These are phyloP conservation scores for Drosophila nigricruria DNA, from an alignment of 2,888 invertebrate species.

Conservation along the genomic window DNA sequence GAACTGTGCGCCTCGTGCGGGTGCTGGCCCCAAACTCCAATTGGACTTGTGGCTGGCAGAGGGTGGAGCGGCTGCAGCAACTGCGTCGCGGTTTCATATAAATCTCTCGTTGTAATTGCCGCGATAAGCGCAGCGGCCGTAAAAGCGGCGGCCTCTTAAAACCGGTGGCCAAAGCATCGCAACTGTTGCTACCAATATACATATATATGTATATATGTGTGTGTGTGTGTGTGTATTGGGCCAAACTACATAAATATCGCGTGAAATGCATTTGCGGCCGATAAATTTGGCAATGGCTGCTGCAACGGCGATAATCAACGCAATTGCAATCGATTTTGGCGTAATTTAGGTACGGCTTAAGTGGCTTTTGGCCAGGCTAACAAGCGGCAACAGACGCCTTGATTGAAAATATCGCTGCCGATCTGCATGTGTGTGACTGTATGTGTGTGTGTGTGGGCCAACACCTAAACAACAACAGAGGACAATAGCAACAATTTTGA, in stretches of 20 bases:
- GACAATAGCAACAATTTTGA: slow-evolving; percentile 68
- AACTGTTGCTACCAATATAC: slow-evolving; percentile 41
- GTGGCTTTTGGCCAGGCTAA: slow-evolving; percentile 61
- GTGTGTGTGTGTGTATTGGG: slow-evolving; percentile 47
- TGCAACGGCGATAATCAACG: slow-evolving; percentile 76
- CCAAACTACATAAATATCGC: slow-evolving; percentile 79
- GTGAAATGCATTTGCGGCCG: slow-evolving; percentile 78
- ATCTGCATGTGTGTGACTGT: background rate
- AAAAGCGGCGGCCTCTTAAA: slow-evolving; percentile 63
- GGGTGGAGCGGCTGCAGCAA: background rate
- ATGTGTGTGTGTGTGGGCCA: slow-evolving; percentile 50
- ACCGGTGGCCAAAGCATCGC: slow-evolving; percentile 64
- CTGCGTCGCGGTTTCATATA: slow-evolving; percentile 52
- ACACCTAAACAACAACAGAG: slow-evolving; percentile 54
- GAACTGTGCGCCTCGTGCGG: slow-evolving; percentile 72
- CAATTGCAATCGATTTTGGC: slow-evolving; percentile 81
- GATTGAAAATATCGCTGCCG: slow-evolving; percentile 55
- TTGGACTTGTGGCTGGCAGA: background rate
- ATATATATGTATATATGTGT: slow-evolving; percentile 27
- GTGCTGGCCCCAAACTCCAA: slow-evolving; percentile 43
- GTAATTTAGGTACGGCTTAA: slow-evolving; percentile 79
- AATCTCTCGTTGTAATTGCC: slow-evolving; percentile 79
- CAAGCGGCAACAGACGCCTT: slow-evolving; percentile 60
- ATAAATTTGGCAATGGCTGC: slow-evolving; percentile 75
- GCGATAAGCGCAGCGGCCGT: slow-evolving; percentile 59